Conservation (phyloP, 2,797 vertebrate species). For the Ptychadena robeensis region DNA sequence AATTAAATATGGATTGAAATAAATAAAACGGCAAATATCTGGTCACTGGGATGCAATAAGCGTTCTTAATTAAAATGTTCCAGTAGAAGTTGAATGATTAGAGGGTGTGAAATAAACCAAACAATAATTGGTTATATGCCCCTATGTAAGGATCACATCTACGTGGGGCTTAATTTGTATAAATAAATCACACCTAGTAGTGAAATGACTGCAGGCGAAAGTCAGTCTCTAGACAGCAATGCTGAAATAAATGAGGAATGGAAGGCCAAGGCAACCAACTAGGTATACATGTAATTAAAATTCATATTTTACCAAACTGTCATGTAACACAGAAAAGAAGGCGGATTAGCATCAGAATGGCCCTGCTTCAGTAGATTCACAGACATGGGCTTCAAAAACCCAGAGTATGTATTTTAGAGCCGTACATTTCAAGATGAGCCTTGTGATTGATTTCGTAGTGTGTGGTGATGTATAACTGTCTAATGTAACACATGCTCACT, state of each 20-base stretch:
- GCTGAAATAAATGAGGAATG: slow-evolving; percentile 29
- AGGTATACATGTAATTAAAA: slow-evolving; percentile 41
- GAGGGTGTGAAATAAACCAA: slow-evolving; percentile 30
- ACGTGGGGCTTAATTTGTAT: slow-evolving; percentile 19
- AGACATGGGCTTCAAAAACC: slow-evolving; percentile 39
- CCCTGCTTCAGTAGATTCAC: slow-evolving; percentile 52
- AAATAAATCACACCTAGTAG: slow-evolving; percentile 53
- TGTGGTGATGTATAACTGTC: slow-evolving; percentile 63
- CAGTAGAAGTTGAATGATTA: slow-evolving; percentile 22
- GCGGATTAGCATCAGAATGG: slow-evolving; percentile 27
- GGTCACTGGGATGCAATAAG: slow-evolving; percentile 25
- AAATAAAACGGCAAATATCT: background rate
- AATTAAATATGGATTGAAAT: background rate
- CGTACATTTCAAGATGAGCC: slow-evolving; percentile 45
- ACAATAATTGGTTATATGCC: slow-evolving; percentile 38
- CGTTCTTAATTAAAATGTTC: slow-evolving; percentile 28
- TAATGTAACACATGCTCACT: slow-evolving; percentile 62
- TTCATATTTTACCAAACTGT: slow-evolving; percentile 51
- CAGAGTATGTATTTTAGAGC: slow-evolving; percentile 42
- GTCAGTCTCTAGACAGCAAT: slow-evolving; percentile 41
- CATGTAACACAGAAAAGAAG: slow-evolving; percentile 24
- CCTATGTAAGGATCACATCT: slow-evolving; percentile 29
- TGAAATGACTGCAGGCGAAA: slow-evolving; percentile 47
- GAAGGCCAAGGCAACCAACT: slow-evolving; percentile 40
- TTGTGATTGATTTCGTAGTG: slow-evolving; percentile 61